These are phyloP conservation scores for Pogonomyrmex barbatus DNA, from an alignment of 1,140 invertebrate species.

Conservation along the genomic window DNA sequence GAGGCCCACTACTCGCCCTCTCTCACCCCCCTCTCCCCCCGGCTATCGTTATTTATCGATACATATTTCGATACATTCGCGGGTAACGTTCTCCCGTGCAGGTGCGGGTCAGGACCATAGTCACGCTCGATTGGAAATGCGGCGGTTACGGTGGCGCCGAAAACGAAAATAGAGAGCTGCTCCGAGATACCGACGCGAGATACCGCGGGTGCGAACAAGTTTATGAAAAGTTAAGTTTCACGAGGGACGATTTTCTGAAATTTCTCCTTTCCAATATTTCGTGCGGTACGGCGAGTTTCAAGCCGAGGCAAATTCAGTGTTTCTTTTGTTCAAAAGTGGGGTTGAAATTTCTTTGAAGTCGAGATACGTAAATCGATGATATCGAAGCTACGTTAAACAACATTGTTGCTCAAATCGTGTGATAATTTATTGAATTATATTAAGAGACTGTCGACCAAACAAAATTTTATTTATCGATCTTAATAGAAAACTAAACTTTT, in stretches of 20 bases:
- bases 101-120: constrained; percentile 1
- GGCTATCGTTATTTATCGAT: constrained; percentile 50
- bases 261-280: not conserved
- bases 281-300: not conserved
- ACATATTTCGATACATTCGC: constrained; percentile 16
- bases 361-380: no score
- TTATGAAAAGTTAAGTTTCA: not conserved
- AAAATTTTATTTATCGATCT: not conserved
- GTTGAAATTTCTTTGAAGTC: not conserved
- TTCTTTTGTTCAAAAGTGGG: not conserved
- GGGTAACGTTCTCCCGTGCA: constrained; percentile 7
- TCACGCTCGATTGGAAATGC: constrained; percentile 25
- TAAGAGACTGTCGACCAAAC: not conserved
- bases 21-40: not conserved
- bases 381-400: not conserved
- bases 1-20: not conserved
- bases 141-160: constrained; percentile 17
- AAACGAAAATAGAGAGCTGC: constrained; percentile 5
- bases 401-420: not conserved
- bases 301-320: not conserved
- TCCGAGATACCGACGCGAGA: not conserved
- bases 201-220: not conserved
- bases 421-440: not conserved
- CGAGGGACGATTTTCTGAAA: not conserved
- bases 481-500: not conserved